Evolutionary conservation across 92 coral and sea anemone genomes (phyloP), one percentile per base, ranked within the genome.

Genomic region (Palythoa heliodiscus): DNA sequence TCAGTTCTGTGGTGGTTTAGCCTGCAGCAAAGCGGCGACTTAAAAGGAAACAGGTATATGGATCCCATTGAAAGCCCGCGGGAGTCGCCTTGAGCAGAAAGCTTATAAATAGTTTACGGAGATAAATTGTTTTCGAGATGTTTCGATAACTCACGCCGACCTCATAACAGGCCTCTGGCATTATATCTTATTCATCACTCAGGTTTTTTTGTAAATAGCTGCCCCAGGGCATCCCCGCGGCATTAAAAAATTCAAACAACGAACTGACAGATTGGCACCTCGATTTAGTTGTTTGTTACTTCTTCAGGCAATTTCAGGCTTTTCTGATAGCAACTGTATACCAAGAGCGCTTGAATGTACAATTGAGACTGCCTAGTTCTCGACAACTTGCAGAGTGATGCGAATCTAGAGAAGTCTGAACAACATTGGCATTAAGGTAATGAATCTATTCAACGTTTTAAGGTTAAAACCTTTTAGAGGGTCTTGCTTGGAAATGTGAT

Each of bases 191-290:
- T 80, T 80, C 54, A 70, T 80, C 73, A 63, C 63, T 66, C 84
- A 80, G 11, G 63, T 47, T 80, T 79, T 79, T 55, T 52, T n/a
- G 17, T 43, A 80, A 80, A n/a, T 10, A 63, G 20, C 11, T 48
- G 73, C 74, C 84, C 72, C 37, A 23, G 84, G 84, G 84, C 84
- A 40, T 66, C 70, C 84, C 84, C 52, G 19, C 35, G 84, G 84
- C 74, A 19, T 63, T 10, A n/a, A 63, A 63, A 5, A 9, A 63
- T 64, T 63, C 73, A 80, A 9, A 24, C 58, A 53, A 14, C 73
- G 22, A 80, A 61, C 73, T 66, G 84, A 80, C 64, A 66, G 60
- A 80, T 64, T 63, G 57, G 70, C 64, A 38, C 23, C 14, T 22
- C 43, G 20, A 61, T n/a, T 54, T 15, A 66, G 60, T 52, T 80